A percentile compares a stretch with the other conserved stretches of the same genome.
These are phyloP conservation scores for Drosophila algonquin DNA, from an alignment of 2,888 invertebrate genomes.

Conservation along the genomic window DNA sequence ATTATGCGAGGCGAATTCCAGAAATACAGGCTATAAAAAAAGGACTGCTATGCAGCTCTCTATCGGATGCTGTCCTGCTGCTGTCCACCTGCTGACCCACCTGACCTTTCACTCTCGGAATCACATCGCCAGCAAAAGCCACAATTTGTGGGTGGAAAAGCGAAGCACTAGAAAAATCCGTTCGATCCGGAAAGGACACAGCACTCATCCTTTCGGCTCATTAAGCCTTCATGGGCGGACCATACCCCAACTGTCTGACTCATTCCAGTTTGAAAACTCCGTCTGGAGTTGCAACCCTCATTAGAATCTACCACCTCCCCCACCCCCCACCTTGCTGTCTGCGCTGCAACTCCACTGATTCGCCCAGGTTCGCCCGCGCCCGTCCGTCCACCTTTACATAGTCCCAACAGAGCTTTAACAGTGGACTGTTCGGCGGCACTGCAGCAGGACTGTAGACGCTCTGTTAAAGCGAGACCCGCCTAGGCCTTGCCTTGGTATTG, in stretches of 20 bases:
- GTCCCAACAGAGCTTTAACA: constrained; percentile 46
- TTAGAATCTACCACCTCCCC: constrained; percentile 35
- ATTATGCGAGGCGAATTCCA: too few species aligned
- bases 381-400: neutral
- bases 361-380: neutral
- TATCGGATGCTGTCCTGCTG: constrained; percentile 6
- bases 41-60: neutral
- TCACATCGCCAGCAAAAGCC: constrained; percentile 20
- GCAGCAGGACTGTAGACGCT: constrained; percentile 68
- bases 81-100: constrained; percentile 5
- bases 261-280: constrained; percentile 35
- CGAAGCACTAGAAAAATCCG: neutral
- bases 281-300: constrained; percentile 66
- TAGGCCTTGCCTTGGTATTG: constrained; percentile 63
- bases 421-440: constrained; percentile 62
- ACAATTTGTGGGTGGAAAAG: constrained; percentile 25
- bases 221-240: constrained; percentile 18
- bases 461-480: constrained; percentile 51
- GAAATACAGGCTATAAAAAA: too few species aligned
- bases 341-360: constrained; percentile 48
- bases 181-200: neutral
- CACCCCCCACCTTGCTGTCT: constrained; percentile 28
- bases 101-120: constrained; percentile 59
- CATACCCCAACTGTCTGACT: constrained; percentile 41
- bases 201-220: constrained; percentile 17